phyloP scores from a whole-genome alignment of 2,113 vertebrate species.

The Neoarius graeffei region DNA sequence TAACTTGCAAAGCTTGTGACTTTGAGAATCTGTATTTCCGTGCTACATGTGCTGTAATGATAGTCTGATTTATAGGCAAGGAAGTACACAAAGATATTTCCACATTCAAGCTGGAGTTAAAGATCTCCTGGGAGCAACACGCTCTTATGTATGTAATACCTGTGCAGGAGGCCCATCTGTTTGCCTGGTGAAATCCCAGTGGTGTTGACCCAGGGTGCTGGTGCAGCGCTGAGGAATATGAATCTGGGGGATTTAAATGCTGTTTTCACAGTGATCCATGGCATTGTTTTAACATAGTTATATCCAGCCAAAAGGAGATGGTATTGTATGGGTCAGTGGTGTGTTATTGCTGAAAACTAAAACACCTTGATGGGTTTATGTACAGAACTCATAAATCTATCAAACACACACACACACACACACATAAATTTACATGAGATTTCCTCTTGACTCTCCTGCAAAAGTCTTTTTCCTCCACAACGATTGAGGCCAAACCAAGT shows the following conservation, averaged over 20 bases:
- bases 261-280: constrained; percentile 72
- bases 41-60: background rate
- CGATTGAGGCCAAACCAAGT: constrained; percentile 28
- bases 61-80: background rate
- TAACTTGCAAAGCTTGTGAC: background rate
- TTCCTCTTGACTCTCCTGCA: background rate
- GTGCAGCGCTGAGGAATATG: constrained; percentile 67
- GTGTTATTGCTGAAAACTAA: background rate
- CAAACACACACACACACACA: background rate
- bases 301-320: constrained; percentile 53
- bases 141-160: constrained; percentile 66
- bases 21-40: background rate
- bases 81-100: constrained; percentile 24
- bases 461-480: constrained; percentile 12
- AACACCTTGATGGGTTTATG: background rate
- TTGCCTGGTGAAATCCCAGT: constrained; percentile 74
- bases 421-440: background rate
- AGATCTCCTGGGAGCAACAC: constrained; percentile 64
- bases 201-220: constrained; percentile 71
- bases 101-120: constrained; percentile 60
- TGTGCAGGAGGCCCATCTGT: constrained; percentile 74
- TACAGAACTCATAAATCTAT: too few relatives aligned
- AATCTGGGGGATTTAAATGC: constrained; percentile 77
- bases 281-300: constrained; percentile 71
- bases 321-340: background rate